Base-by-base conservation (phyloP, 2,888 invertebrate genomes). In the Caradrina clavipalpis region DNA sequence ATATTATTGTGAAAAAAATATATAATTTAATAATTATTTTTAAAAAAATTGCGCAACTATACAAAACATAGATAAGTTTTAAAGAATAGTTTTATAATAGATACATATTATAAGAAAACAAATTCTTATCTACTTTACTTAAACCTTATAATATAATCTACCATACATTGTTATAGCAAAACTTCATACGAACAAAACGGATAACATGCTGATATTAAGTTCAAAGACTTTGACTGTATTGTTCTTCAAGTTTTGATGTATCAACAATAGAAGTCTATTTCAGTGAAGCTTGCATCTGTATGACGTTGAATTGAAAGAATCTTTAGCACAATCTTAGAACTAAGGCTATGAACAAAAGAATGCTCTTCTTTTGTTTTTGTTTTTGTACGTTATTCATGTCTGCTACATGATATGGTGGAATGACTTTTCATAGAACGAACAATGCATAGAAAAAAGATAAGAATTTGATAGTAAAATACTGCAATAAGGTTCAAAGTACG, bases 271-370 rank as follows among this genome's bases (percentile, higher is more conserved):
- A 55, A 42, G 11, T 67, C 26, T 62, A 51, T 45, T 62, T 58
- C 51, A 58, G 53, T 58, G 49, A 26, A 58, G 50, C 54, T 62
- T 19, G 68, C 59, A 59, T 19, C 22, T n/a, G n/a, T 56, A 69
- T 59, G 63, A 64, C 76, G 76, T 61, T 35, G 63, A 64, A 75
- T 61, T 76, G 70, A 75, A 76, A 64, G 76, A 76, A 75, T 76
- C 63, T 76, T 69, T 19, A 76, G 51, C 69, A 64, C 35, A 76
- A 69, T 70, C 70, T 74, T 74, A 62, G 69, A 57, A 74, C 61
- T 62, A 68, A 49, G 47, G 7, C 7, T 21, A 8, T n/a, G 58
- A 61, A 68, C 68, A 74, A 74, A 74, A 62, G 62, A 63, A 42
- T 15, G 8, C 1, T 47, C 35, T 68, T 42, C 58, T 74, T 69